Evolutionary conservation across 2,888 invertebrate species (phyloP).

Genomic region (Phytoseiulus persimilis): DNA sequence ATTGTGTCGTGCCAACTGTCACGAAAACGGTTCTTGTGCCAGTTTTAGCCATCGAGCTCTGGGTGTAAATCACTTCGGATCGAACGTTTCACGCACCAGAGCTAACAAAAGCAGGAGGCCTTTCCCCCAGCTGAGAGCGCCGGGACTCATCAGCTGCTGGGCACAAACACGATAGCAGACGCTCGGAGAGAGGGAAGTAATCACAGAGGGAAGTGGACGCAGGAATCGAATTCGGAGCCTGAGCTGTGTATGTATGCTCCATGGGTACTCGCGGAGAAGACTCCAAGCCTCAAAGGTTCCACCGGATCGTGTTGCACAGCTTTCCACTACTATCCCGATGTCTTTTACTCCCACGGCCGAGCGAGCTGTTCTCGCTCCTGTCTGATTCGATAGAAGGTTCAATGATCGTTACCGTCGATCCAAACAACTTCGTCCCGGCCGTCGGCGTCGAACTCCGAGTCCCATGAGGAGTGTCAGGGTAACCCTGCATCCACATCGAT

Average conservation of each 20-base stretch:
- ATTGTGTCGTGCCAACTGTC: slow-evolving; percentile 25
- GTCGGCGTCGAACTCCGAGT: no score
- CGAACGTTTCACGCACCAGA: not conserved
- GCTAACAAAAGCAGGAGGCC: not conserved
- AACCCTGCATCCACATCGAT: no score
- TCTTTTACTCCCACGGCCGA: no score
- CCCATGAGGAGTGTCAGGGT: no score
- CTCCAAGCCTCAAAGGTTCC: no score
- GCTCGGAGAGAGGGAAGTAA: not conserved
- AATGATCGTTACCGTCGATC: no score
- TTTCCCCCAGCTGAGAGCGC: not conserved
- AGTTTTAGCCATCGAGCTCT: not conserved
- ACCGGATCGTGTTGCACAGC: no score
- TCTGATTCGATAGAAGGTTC: no score
- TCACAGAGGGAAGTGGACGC: not conserved
- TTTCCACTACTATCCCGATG: no score
- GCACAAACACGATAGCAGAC: not conserved
- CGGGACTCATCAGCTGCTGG: not conserved
- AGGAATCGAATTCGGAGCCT: not conserved
- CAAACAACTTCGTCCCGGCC: no score
- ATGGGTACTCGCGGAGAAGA: not conserved
- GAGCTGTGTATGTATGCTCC: not conserved
- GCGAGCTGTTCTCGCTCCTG: no score
- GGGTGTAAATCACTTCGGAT: not conserved
- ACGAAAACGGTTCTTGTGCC: slow-evolving; percentile 13